Base-by-base conservation (phyloP, 2,888 invertebrate genomes). In the Amphipoea oculea region DNA sequence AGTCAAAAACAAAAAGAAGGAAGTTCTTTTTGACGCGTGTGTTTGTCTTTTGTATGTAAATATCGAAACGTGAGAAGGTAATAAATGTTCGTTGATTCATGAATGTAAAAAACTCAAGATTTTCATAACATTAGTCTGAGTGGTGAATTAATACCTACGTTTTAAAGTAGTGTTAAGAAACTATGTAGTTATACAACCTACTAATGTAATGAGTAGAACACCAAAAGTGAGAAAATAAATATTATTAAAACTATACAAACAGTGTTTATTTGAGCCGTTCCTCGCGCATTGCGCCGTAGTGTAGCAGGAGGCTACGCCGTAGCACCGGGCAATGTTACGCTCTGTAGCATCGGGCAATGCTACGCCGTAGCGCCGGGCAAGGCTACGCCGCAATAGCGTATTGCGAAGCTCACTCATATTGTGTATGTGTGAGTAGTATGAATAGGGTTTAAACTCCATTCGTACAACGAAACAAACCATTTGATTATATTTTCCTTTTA, bases 21-120 rank as follows among this genome's bases (percentile, higher is more conserved):
- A 36, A 48, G 62, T 48, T 45, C 23, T 63, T 71, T 45, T 57
- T n/a, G 40, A 36, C 11, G n/a, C 9, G 0, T 17, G 17, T 67
- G 12, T 68, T 84, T 79, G 54, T 57, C 57, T 83, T 72, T 82
- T 71, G 81, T 67, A 0, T 23, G 14, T 60, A n/a, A 2, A 1
- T 71, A 57, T 17, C 17, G 60, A 48, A 57, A 12, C 20, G 9
- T 66, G 29, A 29, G 51, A 9, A 65, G 83, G 36, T 17, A 20
- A 40, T 9, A 76, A 36, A 67, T 17, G 45, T 54, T 51, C 0
- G 69, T 57, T 86, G 72, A 75, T 36, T 73, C 72, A 81, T 68
- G 54, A 51, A 29, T 3, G 54, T 14, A 48, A 48, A 75, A 70
- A 81, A 66, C 54, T 65, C 70, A 48, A 67, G 45, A 62, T 62